Evolutionary conservation across 2,113 vertebrate species (phyloP), one percentile per base, ranked within the genome.

Genomic region (Larimichthys polyactis): DNA sequence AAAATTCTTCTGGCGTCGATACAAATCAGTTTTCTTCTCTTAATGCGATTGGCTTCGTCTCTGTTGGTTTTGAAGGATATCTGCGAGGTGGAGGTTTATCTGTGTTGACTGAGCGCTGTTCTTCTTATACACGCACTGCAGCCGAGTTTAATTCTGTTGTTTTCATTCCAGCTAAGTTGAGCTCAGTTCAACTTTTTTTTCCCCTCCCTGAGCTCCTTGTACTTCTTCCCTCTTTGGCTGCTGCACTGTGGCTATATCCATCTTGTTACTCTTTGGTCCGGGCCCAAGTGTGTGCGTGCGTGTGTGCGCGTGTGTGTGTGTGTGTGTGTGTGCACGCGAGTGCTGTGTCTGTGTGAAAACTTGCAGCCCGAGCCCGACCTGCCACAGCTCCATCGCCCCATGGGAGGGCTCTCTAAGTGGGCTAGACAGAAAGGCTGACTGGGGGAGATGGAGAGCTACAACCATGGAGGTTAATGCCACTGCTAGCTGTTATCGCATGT

Each of bases 391-490:
- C 78, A 44, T 54, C 20, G 80, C 80, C 92, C 88, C 91, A 72
- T 85, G 89, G 86, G 93, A 87, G 77, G 72, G 32, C 81, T 74
- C 88, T 90, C 90, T 92, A 93, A 94, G 91, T 93, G 91, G 91
- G 90, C 91, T 91, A 89, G 89, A 92, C 90, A 83, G 82, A 90
- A 85, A 90, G 90, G 91, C 88, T 87, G 91, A 92, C 87, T 76
- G 90, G 85, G 80, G 89, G 90, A 93, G 91, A 93, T 90, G 91
- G 90, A 93, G 91, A 85, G 90, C 88, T 81, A 62, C 78, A 81
- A 77, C 78, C 88, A 76, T 66, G 81, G 92, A 93, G 89, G 91
- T 93, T 93, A 91, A 90, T 90, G 87, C 78, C 62, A 72, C 85
- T 83, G 86, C 86, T 83, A 84, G 91, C 83, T 87, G 86, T 82